phyloP scores from a whole-genome alignment of 1,140 invertebrate species.

The Listronotus bonariensis region DNA sequence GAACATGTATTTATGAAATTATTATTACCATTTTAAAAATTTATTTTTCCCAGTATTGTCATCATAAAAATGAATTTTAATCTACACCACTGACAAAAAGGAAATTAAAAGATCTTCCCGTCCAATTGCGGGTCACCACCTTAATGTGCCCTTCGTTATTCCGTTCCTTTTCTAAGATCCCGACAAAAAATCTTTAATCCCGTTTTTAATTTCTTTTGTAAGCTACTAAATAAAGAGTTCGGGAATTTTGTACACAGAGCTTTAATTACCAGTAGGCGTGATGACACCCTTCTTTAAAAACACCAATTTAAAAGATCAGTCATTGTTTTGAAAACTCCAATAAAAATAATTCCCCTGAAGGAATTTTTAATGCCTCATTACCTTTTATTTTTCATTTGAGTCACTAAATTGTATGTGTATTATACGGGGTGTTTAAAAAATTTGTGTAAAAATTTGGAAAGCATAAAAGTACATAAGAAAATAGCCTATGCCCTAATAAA shows the following conservation, averaged over 20 bases:
- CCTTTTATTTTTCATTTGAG: slow-evolving; percentile 14
- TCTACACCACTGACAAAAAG: slow-evolving; percentile 14
- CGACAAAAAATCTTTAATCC: slow-evolving; percentile 38
- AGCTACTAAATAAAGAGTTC: slow-evolving; percentile 38
- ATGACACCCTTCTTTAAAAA: slow-evolving; percentile 29
- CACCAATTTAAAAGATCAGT: slow-evolving; percentile 34
- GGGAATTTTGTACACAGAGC: slow-evolving; percentile 37
- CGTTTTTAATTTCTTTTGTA: slow-evolving; percentile 39
- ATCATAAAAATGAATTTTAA: not conserved
- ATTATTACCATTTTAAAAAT: not conserved
- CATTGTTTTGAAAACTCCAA: slow-evolving; percentile 24
- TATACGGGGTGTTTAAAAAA: too few species aligned
- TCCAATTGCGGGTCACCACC: slow-evolving; percentile 29
- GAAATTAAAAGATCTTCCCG: slow-evolving; percentile 20
- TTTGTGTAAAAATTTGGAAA: too few species aligned
- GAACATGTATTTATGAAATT: too few species aligned
- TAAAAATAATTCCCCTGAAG: slow-evolving; percentile 19
- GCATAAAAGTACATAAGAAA: too few species aligned
- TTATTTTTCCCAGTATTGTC: too few species aligned
- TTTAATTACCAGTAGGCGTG: slow-evolving; percentile 34
- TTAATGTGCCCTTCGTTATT: slow-evolving; percentile 25
- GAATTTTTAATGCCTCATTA: slow-evolving; percentile 35
- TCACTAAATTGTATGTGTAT: too few species aligned
- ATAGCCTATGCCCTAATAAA: too few species aligned
- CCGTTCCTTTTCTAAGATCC: slow-evolving; percentile 23